Evolutionary conservation across 2,797 vertebrate species (phyloP).

Genomic region (Peromyscus attwateri): DNA sequence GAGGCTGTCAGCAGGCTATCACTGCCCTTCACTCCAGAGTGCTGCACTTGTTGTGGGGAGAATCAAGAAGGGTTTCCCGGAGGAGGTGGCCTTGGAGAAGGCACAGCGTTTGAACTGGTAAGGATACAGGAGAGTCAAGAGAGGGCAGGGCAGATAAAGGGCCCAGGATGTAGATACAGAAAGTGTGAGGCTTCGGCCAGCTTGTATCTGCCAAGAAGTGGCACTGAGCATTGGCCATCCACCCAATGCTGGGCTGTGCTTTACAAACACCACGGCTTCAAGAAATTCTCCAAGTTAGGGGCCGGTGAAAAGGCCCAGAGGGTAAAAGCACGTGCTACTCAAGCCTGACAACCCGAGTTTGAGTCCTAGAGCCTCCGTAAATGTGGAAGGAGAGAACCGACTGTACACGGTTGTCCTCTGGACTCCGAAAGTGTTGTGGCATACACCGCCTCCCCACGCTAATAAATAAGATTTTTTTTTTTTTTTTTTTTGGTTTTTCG

Average conservation of each 20-base stretch:
- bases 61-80: constrained; percentile 18
- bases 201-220: background rate
- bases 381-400: background rate
- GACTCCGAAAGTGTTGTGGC: too few species aligned
- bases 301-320: background rate
- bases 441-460: too few species aligned
- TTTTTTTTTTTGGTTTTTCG: too few species aligned
- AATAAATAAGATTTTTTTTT: too few species aligned
- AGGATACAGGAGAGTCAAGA: background rate
- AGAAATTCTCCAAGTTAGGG: background rate
- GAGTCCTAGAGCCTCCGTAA: background rate
- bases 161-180: background rate
- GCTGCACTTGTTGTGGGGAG: background rate
- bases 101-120: background rate
- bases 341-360: background rate
- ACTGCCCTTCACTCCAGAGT: background rate
- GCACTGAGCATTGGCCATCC: too few species aligned
- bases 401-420: background rate
- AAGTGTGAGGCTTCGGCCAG: background rate
- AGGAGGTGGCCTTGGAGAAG: constrained; percentile 18
- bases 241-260: background rate
- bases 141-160: background rate
- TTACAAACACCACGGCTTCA: background rate
- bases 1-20: background rate
- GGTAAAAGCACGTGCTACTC: background rate